phyloP scores from a whole-genome alignment of 2,113 vertebrate species.

The Anguilla japonica region DNA sequence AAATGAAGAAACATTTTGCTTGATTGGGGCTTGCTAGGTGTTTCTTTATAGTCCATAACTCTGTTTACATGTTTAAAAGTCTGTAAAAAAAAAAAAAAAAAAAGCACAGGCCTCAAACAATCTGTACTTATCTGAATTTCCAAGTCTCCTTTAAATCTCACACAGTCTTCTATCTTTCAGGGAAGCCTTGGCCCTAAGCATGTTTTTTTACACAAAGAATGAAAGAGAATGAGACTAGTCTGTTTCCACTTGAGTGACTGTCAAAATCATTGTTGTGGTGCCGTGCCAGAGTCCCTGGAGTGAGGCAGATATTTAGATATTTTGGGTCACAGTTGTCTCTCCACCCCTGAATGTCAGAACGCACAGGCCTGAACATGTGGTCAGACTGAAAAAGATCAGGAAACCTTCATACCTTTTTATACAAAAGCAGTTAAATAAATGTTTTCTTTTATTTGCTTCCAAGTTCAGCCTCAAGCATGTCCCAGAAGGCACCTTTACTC shows the following conservation, averaged over 20 bases:
- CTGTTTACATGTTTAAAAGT: background rate
- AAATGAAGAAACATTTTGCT: background rate
- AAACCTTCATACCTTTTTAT: background rate
- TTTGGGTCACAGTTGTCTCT: background rate
- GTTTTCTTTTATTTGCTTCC: slow-evolving; percentile 8
- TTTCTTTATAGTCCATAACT: background rate
- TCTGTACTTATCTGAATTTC: background rate
- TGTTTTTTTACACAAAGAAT: background rate
- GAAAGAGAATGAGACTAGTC: background rate
- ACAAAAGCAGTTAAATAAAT: slow-evolving; percentile 17
- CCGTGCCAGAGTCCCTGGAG: background rate
- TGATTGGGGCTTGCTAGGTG: background rate
- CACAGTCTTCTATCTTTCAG: background rate
- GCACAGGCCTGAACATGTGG: slow-evolving; percentile 4
- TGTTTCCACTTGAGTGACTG: slow-evolving; percentile 14
- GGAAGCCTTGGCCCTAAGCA: background rate
- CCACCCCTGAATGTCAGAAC: background rate
- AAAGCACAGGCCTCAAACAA: background rate
- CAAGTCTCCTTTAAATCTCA: background rate
- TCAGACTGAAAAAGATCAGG: background rate
- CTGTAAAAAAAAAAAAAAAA: background rate
- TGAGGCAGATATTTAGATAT: background rate
- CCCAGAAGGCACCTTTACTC: too few relatives aligned
- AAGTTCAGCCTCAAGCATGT: too few relatives aligned
- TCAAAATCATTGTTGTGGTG: slow-evolving; percentile 14